phyloP scores from a whole-genome alignment of 2,797 vertebrate genomes.

The Manis pentadactyla region DNA sequence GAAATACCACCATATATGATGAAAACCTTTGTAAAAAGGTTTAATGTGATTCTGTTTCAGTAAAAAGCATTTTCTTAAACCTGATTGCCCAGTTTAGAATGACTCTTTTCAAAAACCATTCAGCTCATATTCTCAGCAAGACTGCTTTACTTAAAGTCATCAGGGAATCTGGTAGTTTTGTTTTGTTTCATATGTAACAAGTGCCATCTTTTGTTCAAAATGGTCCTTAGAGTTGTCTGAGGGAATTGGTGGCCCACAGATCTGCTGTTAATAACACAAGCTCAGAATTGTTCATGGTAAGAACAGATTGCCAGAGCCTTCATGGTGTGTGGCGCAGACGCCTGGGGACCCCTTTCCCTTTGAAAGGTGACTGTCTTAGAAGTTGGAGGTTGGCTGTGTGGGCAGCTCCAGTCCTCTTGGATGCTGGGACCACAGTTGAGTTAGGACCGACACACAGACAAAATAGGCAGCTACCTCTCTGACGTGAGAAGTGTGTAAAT shows the following conservation, averaged over 20 bases:
- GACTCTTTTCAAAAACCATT: slow-evolving; percentile 56
- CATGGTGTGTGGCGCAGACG: background rate
- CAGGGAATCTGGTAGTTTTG: slow-evolving; percentile 1
- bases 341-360: background rate
- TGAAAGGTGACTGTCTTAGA: background rate
- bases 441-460: background rate
- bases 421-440: background rate
- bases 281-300: slow-evolving; percentile 22
- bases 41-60: slow-evolving; percentile 61
- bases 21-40: too few relatives aligned
- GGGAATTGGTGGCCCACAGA: background rate
- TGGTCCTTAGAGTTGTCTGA: background rate
- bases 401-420: background rate
- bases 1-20: slow-evolving; percentile 24
- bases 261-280: slow-evolving; percentile 51
- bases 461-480: background rate
- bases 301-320: background rate
- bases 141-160: slow-evolving; percentile 29
- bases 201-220: slow-evolving; percentile 47
- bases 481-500: background rate
- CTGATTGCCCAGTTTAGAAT: slow-evolving; percentile 63
- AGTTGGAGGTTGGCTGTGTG: background rate
- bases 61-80: slow-evolving; percentile 61
- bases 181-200: slow-evolving; percentile 14
- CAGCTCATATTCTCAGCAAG: slow-evolving; percentile 51